Evolutionary conservation across 2,888 invertebrate genomes (phyloP).

Genomic region (Pseudanteris insignis): DNA sequence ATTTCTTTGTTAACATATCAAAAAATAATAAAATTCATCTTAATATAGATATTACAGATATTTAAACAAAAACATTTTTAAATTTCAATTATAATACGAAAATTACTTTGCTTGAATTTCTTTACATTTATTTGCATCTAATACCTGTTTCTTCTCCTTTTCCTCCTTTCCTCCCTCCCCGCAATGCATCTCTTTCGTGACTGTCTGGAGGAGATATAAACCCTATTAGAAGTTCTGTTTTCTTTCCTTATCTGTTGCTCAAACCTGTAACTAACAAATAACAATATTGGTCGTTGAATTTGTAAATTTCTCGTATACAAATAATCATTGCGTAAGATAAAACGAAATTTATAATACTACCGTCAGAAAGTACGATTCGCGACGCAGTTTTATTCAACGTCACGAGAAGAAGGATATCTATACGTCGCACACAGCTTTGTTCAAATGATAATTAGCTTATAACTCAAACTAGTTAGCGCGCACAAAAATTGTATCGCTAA

Average conservation of each 20-base stretch:
- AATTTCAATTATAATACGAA: background rate
- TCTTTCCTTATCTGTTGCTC: conserved; percentile 56
- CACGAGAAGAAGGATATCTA: conserved; percentile 3
- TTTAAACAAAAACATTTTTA: background rate
- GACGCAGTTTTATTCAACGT: conserved; percentile 5
- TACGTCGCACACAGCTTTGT: conserved; percentile 19
- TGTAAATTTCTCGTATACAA: conserved; percentile 2
- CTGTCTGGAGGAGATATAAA: conserved; percentile 65
- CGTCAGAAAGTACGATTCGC: conserved; percentile 5
- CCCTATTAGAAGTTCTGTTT: conserved; percentile 51
- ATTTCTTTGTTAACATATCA: background rate
- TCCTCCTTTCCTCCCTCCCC: conserved; percentile 34
- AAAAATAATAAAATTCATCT: background rate
- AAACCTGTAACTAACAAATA: conserved; percentile 53
- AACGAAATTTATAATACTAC: too few relatives aligned
- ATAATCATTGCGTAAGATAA: background rate
- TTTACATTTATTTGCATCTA: conserved; percentile 31
- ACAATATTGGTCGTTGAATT: background rate
- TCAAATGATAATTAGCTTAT: conserved; percentile 10
- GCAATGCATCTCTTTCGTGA: conserved; percentile 63
- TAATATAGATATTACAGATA: too few relatives aligned
- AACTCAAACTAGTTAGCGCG: conserved; percentile 23
- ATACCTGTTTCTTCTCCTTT: conserved; percentile 14
- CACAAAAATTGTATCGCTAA: conserved; percentile 19
- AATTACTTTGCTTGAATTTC: conserved; percentile 16